Evolutionary conservation across 1,140 invertebrate species (phyloP).

Genomic region (Zaprionus nigranus): DNA sequence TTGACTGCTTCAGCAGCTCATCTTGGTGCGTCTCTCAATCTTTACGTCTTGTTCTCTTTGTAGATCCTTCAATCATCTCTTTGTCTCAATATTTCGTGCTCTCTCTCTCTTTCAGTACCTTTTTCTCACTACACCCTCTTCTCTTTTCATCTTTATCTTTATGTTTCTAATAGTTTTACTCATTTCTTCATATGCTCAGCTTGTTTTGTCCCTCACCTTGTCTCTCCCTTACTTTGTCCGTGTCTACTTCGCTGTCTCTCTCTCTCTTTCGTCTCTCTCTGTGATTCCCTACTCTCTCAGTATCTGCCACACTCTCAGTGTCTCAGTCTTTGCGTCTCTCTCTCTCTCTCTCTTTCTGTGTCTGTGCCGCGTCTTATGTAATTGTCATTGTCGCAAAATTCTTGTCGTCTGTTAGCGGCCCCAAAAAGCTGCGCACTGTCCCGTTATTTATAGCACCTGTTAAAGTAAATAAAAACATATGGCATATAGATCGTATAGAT

Average conservation of each 20-base stretch:
- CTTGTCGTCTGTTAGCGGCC: slow-evolving; percentile 25
- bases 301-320: no score
- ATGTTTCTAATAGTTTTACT: no score
- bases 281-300: not conserved
- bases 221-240: not conserved
- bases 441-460: slow-evolving; percentile 80
- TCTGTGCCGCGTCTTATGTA: slow-evolving; percentile 57
- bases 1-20: not conserved
- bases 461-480: slow-evolving; percentile 45
- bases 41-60: not conserved
- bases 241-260: not conserved
- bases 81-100: fast-evolving
- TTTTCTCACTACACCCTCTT: not conserved
- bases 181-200: not conserved
- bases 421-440: slow-evolving; percentile 36
- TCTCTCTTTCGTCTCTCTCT: not conserved
- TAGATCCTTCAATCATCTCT: not conserved
- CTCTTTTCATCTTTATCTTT: not conserved
- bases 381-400: slow-evolving; percentile 61
- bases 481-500: not conserved
- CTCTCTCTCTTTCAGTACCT: not conserved
- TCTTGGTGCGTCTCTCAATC: not conserved
- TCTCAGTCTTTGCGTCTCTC: not conserved
- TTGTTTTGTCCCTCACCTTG: not conserved
- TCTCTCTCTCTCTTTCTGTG: slow-evolving; percentile 17